Evolutionary conservation across 1,140 invertebrate species (phyloP), one percentile per base, ranked within the genome.

Genomic region (Ectropis grisescens): DNA sequence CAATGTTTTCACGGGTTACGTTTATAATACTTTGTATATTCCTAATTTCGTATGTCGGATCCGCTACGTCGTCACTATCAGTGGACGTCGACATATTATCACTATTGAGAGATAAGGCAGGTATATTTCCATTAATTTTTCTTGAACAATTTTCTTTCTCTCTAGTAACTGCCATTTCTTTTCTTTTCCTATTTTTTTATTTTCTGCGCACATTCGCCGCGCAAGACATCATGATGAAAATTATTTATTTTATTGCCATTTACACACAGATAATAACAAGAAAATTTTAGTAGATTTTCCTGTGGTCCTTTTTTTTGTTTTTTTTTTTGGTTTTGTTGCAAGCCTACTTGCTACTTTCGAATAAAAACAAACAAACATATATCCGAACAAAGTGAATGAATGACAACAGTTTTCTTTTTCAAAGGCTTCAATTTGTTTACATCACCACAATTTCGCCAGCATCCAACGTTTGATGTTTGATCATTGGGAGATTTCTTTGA

Each of bases 21-120:
- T 91, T 88, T 62, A 97, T 97, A 48, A 97, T 92, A 83, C 88
- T 94, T 80, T 94, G 91, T 59, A 98, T 95, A 71, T 97, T 97
- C 67, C 88, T 85, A 50, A 97, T 86, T 87, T 97, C 91, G 58
- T 92, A 90, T 36, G 85, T 80, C 26, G 87, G 86, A 76, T 89
- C 85, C 29, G 86, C 85, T 50, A 80, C 69, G 64, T 87, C 87
- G 62, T 84, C 82, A 66, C 75, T 83, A 47, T 85, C 86, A 15
- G 82, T 83, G 31, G 84, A 85, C 65, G 84, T 86, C 57, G 76
- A 84, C 68, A 81, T 78, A 61, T 75, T 82, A 65, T 80, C 75
- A 70, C 78, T 79, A 50, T 80, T 79, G 37, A 83, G 68, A 29
- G 78, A 82, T 70, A 83, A 60, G 33, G 78, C 78, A 57, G 81